phyloP scores from a whole-genome alignment of 2,113 vertebrate species.

The Sialia sialis region DNA sequence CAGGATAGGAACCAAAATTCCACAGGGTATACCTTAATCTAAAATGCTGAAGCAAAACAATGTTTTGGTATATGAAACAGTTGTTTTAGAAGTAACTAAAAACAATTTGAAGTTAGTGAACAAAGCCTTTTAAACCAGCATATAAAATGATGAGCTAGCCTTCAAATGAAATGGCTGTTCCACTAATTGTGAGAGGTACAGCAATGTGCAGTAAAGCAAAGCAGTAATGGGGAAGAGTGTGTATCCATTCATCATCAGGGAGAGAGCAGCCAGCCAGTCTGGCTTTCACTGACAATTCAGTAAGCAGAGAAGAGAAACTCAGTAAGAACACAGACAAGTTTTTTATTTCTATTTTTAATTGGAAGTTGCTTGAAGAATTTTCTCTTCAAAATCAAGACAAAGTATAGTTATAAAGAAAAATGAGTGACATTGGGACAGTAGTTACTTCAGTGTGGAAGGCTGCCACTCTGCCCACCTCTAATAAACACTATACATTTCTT shows the following conservation, averaged over 20 bases:
- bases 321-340: neutral
- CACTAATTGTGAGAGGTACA: neutral
- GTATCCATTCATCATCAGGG: neutral
- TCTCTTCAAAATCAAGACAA: neutral
- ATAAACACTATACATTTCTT: neutral
- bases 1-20: neutral
- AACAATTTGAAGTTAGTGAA: neutral
- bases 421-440: neutral
- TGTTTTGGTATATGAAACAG: neutral
- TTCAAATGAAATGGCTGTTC: neutral
- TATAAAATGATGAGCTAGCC: neutral
- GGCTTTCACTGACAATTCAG: neutral
- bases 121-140: neutral
- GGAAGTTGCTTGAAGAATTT: neutral
- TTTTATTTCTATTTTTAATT: neutral
- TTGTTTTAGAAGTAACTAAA: neutral
- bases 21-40: neutral
- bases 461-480: neutral
- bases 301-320: neutral
- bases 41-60: neutral
- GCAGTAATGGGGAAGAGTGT: neutral
- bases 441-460: neutral
- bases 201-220: neutral
- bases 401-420: neutral
- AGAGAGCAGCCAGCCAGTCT: constrained; percentile 54